Conservation (phyloP, 2,113 vertebrate genomes). For the Plotosus lineatus region DNA sequence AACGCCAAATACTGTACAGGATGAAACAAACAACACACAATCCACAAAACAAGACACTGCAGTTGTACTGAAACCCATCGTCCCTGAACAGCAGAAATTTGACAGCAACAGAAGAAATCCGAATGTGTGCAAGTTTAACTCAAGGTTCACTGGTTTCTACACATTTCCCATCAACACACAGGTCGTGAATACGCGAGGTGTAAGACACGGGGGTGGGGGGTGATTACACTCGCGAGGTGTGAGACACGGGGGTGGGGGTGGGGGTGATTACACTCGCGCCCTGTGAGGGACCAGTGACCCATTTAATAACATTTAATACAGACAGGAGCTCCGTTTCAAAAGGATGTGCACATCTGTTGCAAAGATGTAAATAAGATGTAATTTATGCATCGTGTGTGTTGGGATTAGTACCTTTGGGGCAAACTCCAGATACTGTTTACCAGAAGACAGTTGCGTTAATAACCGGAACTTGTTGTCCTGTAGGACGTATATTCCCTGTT, state of each 20-base stretch:
- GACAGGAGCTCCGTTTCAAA: neutral
- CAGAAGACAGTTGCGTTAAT: conserved; percentile 86
- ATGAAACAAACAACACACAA: conserved; percentile 7
- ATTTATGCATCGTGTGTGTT: neutral
- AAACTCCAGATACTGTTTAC: conserved; percentile 92
- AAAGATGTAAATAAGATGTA: neutral
- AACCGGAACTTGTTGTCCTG: conserved; percentile 94
- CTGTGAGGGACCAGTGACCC: neutral
- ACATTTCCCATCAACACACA: neutral
- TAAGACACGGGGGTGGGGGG: too few relatives aligned
- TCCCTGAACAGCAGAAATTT: neutral
- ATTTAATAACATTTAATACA: neutral
- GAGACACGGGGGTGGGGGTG: too few relatives aligned
- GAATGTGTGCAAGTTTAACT: neutral
- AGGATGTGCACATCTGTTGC: neutral
- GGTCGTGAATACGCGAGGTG: neutral
- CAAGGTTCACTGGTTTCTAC: neutral
- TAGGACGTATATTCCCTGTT: conserved; percentile 92
- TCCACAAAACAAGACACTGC: neutral
- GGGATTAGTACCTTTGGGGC: conserved; percentile 85
- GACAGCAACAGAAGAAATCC: neutral
- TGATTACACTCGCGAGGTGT: too few relatives aligned
- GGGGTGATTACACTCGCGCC: too few relatives aligned
- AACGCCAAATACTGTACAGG: conserved; percentile 88
- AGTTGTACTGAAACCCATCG: neutral